These are phyloP conservation scores for Drosophila triauraria DNA, from an alignment of 1,140 invertebrate genomes.

Conservation along the genomic window DNA sequence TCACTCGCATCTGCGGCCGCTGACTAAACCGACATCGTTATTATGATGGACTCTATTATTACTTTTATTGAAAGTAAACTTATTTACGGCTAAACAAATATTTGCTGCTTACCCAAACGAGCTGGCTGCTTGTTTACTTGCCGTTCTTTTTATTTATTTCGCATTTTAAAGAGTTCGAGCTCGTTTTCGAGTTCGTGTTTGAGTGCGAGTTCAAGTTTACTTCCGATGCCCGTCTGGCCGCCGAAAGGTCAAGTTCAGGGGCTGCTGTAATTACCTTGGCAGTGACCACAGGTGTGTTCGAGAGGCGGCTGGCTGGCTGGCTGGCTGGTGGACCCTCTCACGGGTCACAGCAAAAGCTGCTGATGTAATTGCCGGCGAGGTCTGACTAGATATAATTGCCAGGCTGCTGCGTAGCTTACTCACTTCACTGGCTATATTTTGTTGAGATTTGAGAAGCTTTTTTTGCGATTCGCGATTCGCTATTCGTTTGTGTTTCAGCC, in stretches of 20 bases:
- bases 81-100: constrained; percentile 26
- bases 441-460: constrained; percentile 24
- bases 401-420: constrained; percentile 58
- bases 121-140: constrained; percentile 12
- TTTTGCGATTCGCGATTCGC: background rate
- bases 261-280: constrained; percentile 55
- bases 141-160: constrained; percentile 18
- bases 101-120: constrained; percentile 18
- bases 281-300: constrained; percentile 46
- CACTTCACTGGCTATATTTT: constrained; percentile 29
- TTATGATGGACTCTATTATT: constrained; percentile 29
- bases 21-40: constrained; percentile 31
- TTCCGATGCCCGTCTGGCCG: constrained; percentile 39
- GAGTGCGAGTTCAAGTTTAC: constrained; percentile 40
- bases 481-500: constrained; percentile 18
- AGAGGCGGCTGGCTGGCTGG: background rate
- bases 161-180: constrained; percentile 34
- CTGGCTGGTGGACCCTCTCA: constrained; percentile 19
- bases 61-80: constrained; percentile 17
- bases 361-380: constrained; percentile 47
- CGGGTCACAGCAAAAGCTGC: constrained; percentile 49
- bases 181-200: constrained; percentile 30
- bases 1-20: constrained; percentile 25
- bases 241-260: constrained; percentile 60
- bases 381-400: constrained; percentile 57